Percentiles rank a stretch among this genome's conserved stretches.
Evolutionary conservation across 2,888 invertebrate species (phyloP).

Genomic region (Odontothrips loti): DNA sequence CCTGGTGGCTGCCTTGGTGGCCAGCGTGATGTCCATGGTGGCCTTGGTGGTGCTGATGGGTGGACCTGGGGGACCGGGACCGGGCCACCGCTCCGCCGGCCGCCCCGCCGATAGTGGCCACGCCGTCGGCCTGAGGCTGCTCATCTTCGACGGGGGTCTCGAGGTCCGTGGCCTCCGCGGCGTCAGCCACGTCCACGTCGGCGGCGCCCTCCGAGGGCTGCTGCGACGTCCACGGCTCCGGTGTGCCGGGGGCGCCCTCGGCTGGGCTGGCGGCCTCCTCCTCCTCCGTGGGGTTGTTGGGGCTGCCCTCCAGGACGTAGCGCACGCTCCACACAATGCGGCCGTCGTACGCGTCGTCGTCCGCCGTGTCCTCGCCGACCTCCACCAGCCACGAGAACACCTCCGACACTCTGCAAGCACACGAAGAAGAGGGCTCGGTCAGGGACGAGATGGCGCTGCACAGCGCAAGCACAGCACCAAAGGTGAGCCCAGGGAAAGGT

Average conservation of each 20-base stretch:
- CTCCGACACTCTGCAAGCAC: slow-evolving; percentile 58
- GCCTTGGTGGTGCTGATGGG: slow-evolving; percentile 43
- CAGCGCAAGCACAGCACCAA: not conserved
- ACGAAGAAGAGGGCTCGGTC: not conserved
- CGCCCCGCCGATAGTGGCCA: slow-evolving; percentile 41
- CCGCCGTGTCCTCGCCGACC: slow-evolving; percentile 70
- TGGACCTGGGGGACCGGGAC: slow-evolving; percentile 36
- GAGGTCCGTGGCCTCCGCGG: slow-evolving; percentile 40
- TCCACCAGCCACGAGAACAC: slow-evolving; percentile 89
- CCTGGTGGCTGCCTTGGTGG: slow-evolving; percentile 45
- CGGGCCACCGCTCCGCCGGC: slow-evolving; percentile 40
- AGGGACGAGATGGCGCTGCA: no score
- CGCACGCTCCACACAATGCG: slow-evolving; percentile 82
- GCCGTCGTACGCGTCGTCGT: slow-evolving; percentile 73
- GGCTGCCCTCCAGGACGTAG: slow-evolving; percentile 52
- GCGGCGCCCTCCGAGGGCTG: slow-evolving; percentile 41
- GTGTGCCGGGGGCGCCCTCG: slow-evolving; percentile 38
- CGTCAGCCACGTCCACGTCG: slow-evolving; percentile 40
- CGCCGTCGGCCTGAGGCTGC: slow-evolving; percentile 39
- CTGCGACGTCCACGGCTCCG: slow-evolving; percentile 37
- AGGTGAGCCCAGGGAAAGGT: no score
- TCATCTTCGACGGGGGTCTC: slow-evolving; percentile 42
- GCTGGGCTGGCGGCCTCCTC: slow-evolving; percentile 30
- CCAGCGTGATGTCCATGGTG: slow-evolving; percentile 44
- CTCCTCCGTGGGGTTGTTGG: slow-evolving; percentile 35